Evolutionary conservation across 2,888 invertebrate genomes (phyloP), one percentile per base, ranked within the genome.

Genomic region (Hyppa rectilinea): DNA sequence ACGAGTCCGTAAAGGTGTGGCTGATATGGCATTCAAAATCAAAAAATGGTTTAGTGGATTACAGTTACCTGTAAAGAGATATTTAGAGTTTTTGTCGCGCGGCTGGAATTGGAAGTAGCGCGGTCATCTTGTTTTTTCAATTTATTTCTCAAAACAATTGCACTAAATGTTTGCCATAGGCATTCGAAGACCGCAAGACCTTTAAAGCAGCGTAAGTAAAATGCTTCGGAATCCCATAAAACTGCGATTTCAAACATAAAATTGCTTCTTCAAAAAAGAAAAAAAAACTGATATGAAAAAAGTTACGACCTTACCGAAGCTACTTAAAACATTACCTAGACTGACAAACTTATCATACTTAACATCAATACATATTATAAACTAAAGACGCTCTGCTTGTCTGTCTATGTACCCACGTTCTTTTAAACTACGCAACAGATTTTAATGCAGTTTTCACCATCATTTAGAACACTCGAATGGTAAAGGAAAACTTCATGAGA

Each of bases 251-350:
- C 5, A 66, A 23, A 45, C 12, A 17, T 74, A 40, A 40, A 40
- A 45, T 9, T 2, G 1, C 0, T 29, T 12, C 6, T 38, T 36
- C 23, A 9, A 38, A 55, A 40, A 40, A 2, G n/a, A n/a, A 61
- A 52, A n/a, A 61, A 52, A 36, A 10, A 14, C 0, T 31, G 3
- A n/a, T 12, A 23, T 23, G 55, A 36, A 36, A 23, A 10, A 10
- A 9, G 23, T 23, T 14, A 26, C 14, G 7, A 23, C 31, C 20
- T 26, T 23, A 61, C 12, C 2, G 36, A 47, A 38, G 10, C 38
- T 14, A 5, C 47, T 29, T 50, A 56, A 67, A 69, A 40, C 43
- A 74, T 68, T 50, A 50, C 56, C 29, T n/a, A 43, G 23, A 12
- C 17, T 34, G 31, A 56, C 20, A 36, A 47, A 58, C 58, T 43